phyloP scores from a whole-genome alignment of 2,797 vertebrate species.

The Acropternis orthonyx region DNA sequence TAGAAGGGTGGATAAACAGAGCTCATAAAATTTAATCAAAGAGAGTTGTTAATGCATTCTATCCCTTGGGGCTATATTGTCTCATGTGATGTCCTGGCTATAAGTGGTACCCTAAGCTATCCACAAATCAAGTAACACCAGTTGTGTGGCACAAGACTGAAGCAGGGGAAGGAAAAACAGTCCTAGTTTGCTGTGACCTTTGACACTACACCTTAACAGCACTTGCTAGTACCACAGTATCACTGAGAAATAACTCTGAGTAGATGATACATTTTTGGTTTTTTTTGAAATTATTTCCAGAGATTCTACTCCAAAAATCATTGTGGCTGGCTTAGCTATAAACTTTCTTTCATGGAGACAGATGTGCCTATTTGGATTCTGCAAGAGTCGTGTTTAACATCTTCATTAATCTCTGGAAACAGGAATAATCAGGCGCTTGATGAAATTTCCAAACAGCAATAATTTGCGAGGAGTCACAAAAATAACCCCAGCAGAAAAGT shows the following conservation, averaged over 20 bases:
- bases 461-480: constrained; percentile 31
- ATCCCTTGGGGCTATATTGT: not conserved
- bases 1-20: not conserved
- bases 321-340: not conserved
- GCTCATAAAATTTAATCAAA: not conserved
- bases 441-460: constrained; percentile 52
- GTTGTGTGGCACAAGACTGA: not conserved
- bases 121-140: not conserved
- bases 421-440: constrained; percentile 1
- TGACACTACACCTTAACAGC: not conserved
- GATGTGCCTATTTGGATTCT: constrained; percentile 40
- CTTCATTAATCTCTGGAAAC: constrained; percentile 29
- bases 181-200: not conserved
- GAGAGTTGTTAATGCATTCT: not conserved
- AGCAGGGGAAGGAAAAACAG: not conserved
- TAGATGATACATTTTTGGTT: not conserved
- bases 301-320: constrained; percentile 33
- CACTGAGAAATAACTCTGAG: not conserved
- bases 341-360: constrained; percentile 43
- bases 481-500: constrained; percentile 14
- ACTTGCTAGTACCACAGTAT: not conserved
- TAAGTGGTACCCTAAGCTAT: not conserved
- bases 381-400: constrained; percentile 20
- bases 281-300: constrained; percentile 42
- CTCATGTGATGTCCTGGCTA: not conserved